phyloP scores from a whole-genome alignment of 2,888 invertebrate genomes.

The Thalpophila matura region DNA sequence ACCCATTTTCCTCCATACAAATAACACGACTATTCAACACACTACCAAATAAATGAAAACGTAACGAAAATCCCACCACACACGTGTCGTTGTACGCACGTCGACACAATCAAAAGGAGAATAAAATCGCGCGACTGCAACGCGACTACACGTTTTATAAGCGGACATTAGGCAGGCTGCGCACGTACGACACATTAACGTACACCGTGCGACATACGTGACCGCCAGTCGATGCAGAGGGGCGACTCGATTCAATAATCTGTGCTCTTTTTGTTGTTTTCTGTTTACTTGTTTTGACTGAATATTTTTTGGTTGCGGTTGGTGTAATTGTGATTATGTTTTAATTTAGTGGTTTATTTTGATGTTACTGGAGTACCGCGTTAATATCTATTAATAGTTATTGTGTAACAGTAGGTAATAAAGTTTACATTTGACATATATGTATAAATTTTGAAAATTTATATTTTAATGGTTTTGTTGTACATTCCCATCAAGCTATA shows the following conservation, averaged over 20 bases:
- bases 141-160: constrained; percentile 76
- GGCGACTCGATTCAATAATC: constrained; percentile 78
- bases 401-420: neutral
- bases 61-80: constrained; percentile 66
- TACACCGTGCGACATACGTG: constrained; percentile 84
- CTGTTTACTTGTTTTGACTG: constrained; percentile 63
- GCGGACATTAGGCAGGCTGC: constrained; percentile 78
- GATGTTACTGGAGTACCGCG: neutral
- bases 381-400: neutral
- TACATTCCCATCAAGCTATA: too few species aligned
- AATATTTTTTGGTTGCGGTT: constrained; percentile 50
- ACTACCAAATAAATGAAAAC: constrained; percentile 56
- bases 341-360: constrained; percentile 40
- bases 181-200: constrained; percentile 87
- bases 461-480: too few species aligned
- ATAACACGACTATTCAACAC: constrained; percentile 41
- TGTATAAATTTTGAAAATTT: too few species aligned
- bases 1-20: constrained; percentile 32
- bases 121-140: constrained; percentile 79
- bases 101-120: constrained; percentile 84
- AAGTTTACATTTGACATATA: too few species aligned
- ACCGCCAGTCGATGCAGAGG: constrained; percentile 68
- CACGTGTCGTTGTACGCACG: constrained; percentile 73
- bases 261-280: constrained; percentile 69
- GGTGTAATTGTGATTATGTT: constrained; percentile 32